phyloP scores from a whole-genome alignment of 2,797 vertebrate genomes.

The Semaprochilodus insignis region DNA sequence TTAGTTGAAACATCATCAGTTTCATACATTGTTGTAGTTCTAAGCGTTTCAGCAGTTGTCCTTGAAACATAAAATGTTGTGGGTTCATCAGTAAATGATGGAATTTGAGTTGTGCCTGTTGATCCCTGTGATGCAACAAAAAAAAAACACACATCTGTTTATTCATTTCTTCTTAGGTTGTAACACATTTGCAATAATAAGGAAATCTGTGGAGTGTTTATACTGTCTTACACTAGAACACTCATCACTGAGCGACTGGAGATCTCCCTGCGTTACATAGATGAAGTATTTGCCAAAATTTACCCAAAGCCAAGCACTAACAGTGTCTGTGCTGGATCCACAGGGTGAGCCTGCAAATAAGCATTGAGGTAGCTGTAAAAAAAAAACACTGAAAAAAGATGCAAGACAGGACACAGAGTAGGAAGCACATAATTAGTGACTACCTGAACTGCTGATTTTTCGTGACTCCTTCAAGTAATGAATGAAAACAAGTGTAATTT shows the following conservation, averaged over 20 bases:
- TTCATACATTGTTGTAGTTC: too few species aligned
- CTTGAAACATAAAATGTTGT: not conserved
- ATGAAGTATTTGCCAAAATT: slow-evolving; percentile 1
- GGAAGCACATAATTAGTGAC: not conserved
- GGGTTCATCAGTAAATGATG: not conserved
- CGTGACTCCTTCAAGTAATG: not conserved
- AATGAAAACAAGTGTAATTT: not conserved
- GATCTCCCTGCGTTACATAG: not conserved
- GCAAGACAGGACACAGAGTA: not conserved
- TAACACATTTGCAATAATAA: not conserved
- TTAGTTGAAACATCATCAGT: too few species aligned
- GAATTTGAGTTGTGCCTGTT: not conserved
- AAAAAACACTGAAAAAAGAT: not conserved
- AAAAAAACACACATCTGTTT: not conserved
- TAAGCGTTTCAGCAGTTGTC: too few species aligned
- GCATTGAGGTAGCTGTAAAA: not conserved
- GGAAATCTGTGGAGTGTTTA: not conserved
- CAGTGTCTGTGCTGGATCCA: not conserved
- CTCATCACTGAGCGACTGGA: not conserved
- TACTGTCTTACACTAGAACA: not conserved
- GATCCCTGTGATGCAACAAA: not conserved
- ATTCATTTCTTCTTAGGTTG: not conserved
- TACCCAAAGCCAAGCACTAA: not conserved
- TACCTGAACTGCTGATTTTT: not conserved
- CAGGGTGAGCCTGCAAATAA: not conserved